phyloP scores from a whole-genome alignment of 1,140 invertebrate species.

The Pachypsylla venusta region DNA sequence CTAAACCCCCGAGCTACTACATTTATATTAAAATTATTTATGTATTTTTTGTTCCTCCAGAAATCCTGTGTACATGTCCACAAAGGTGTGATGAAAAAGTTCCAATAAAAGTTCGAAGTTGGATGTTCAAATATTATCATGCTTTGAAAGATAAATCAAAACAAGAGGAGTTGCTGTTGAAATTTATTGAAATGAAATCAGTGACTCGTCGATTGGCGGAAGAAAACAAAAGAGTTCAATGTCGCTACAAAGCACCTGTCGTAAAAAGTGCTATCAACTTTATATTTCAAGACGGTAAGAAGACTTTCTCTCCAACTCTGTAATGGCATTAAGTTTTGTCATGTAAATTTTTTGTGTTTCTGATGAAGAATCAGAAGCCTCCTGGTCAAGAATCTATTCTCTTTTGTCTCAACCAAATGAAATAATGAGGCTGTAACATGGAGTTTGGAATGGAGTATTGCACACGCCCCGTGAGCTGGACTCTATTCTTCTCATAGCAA shows the following conservation, averaged over 20 bases:
- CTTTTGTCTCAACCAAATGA: too few species aligned
- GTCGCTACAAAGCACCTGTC: constrained; percentile 7
- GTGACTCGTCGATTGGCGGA: constrained; percentile 22
- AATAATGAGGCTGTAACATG: too few species aligned
- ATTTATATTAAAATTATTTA: not conserved
- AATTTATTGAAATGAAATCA: constrained; percentile 32
- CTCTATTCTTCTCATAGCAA: too few species aligned
- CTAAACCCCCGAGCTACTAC: not conserved
- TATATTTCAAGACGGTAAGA: constrained; percentile 3
- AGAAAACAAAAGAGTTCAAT: constrained; percentile 1
- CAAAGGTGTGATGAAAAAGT: constrained; percentile 37
- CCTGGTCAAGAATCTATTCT: too few species aligned
- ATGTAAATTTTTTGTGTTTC: too few species aligned
- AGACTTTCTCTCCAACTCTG: too few species aligned
- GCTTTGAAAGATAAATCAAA: constrained; percentile 31
- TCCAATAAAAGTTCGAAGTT: constrained; percentile 30
- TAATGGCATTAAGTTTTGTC: too few species aligned
- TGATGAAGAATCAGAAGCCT: too few species aligned
- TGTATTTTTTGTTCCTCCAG: constrained; percentile 21
- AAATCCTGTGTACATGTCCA: constrained; percentile 37
- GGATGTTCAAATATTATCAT: constrained; percentile 34
- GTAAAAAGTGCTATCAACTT: not conserved
- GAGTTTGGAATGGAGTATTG: too few species aligned
- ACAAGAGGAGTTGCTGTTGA: constrained; percentile 34
- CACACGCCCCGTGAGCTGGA: too few species aligned